These are phyloP conservation scores for Cyclina sinensis DNA, from an alignment of 1,140 invertebrate species.

Conservation along the genomic window DNA sequence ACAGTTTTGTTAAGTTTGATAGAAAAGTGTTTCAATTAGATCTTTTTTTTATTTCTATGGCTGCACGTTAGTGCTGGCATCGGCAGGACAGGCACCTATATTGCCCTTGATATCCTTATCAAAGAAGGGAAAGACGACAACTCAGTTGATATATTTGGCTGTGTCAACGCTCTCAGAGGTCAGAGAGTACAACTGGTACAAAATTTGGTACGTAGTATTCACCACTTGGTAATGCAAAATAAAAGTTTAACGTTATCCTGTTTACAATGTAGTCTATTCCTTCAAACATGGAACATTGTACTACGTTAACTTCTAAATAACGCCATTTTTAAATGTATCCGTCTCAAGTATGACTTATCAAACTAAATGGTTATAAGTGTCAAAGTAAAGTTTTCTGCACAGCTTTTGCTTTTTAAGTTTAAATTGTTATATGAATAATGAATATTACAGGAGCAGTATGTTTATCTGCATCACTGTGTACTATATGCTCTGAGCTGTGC, in stretches of 20 bases:
- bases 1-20: background rate
- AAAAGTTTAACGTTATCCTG: background rate
- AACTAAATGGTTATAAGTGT: no score
- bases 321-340: background rate
- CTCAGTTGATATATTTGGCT: conserved; percentile 2
- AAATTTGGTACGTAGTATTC: background rate
- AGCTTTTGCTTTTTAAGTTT: background rate
- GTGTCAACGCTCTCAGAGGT: background rate
- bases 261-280: no score
- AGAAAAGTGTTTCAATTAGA: background rate
- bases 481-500: background rate
- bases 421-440: background rate
- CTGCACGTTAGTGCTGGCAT: background rate
- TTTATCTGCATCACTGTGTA: background rate
- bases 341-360: background rate
- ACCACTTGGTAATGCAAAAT: background rate
- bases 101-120: background rate
- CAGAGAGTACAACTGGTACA: background rate
- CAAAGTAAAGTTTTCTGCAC: background rate
- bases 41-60: background rate
- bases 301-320: no score
- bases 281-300: no score
- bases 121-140: background rate
- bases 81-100: background rate
- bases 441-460: background rate